Evolutionary conservation across 2,888 invertebrate species (phyloP), one percentile per base, ranked within the genome.

Genomic region (Pharmacophagus antenor): DNA sequence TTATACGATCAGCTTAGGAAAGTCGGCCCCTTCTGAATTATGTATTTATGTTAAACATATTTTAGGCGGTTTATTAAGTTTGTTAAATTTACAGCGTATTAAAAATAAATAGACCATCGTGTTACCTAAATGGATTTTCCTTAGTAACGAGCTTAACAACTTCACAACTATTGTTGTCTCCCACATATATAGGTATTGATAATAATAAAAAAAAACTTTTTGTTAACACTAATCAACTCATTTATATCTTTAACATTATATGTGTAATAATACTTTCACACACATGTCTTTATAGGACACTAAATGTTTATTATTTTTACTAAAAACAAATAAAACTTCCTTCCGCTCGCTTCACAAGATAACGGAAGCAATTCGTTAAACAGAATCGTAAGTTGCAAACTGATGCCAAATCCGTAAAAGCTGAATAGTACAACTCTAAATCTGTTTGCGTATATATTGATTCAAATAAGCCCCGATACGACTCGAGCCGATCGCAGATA

Each of bases 381-480:
- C n/a, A n/a, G n/a, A 27, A 27, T 27, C 5, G 12, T 10, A 53
- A 53, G 41, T 53, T 53, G 41, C 12, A 17, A 23, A 23, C 23
- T 53, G 42, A 53, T 42, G 53, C 23, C 20, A 55, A 55, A 55
- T 55, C 47, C 1, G 31, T n/a, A 21, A 22, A 23, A 23, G 15
- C 37, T 37, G 42, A 44, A 18, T 46, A 20, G 27, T 27, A 27
- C 25, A 21, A 51, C 22, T 44, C 12, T n/a, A 27, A 4, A 48
- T 58, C 48, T 58, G 25, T 58, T 58, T 58, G 48, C 58, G 42
- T 58, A 54, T 49, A 48, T 53, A 58, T 58, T 58, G 52, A 58
- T 58, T 53, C 41, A 42, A 58, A 41, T 58, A 58, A 49, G 49
- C 42, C 42, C 49, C 53, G 48, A 48, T 53, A 47, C 53, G 27